Evolutionary conservation across 2,888 invertebrate genomes (phyloP), one percentile per base, ranked within the genome.

Genomic region (Pandemis heparana): DNA sequence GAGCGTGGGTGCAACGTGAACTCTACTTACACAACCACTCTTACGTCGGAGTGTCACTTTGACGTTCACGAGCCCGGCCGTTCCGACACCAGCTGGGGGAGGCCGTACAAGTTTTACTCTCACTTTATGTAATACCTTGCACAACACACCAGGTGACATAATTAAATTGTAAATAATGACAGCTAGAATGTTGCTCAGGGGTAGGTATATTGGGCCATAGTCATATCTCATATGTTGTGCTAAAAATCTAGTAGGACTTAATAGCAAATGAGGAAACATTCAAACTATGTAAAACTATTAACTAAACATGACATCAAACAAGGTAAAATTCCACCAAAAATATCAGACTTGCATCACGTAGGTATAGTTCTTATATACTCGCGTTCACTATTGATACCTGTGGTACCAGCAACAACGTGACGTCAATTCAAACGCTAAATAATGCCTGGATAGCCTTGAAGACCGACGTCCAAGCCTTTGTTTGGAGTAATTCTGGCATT

Each of bases 111-210:
- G 74, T 77, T 81, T 78, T 79, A 77, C 81, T 83, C 82, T 82
- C 83, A 81, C 83, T 85, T 84, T 84, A 84, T 83, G 77, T 82
- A 83, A 85, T 82, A 80, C 75, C 79, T 87, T 85, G 81, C 84
- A 80, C 81, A 85, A 85, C 79, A 72, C 79, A 76, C 76, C 79
- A 81, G 78, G 81, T 85, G 86, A 86, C 82, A 85, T 83, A 84
- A 84, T 86, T 85, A 83, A 81, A 81, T 79, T 83, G 46, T 46
- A 63, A 23, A 43, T 63, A 43, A 56, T 56, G 56, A 9, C 56
- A 56, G 23, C 53, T 62, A 23, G 4, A 23, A 46, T 18, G 14
- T 39, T 14, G 43, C 18, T 23, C 12, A 23, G 60, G 32, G 60
- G 38, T 38, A 32, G 23, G 32, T 14, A 60, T 10, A 60, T n/a